Base-by-base conservation (phyloP, 2,113 vertebrate genomes). In the Halcyon malimbica region DNA sequence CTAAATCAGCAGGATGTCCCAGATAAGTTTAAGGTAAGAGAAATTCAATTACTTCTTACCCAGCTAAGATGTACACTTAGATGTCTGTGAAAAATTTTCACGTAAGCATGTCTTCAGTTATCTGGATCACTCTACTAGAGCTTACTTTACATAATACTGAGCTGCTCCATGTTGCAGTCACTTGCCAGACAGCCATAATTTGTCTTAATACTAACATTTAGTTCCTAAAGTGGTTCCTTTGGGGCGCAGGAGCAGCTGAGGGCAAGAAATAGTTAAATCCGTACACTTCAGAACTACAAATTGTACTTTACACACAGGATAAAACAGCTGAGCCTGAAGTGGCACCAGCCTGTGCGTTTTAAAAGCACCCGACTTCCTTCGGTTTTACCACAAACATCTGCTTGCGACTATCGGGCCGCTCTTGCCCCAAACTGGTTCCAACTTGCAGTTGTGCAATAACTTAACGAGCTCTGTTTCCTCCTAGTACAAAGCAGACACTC, bases 1-100 rank as follows among this genome's bases (percentile, higher is more conserved):
- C 98, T 99, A 29, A 99, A 99, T 96, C 99, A 99, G 70, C 99
- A 99, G 93, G 99, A 99, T 0, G 99, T 99, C 20, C 99, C 99
- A 0, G 99, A 99, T 54, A 98, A 98, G 78, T 99, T 99, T 94
- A 99, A 99, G 99, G 99, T 98, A 94, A 97, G 97, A 85, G 48
- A 83, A 83, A 81, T 41, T 53, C 25, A 78, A 10, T 68, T 74
- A 33, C 20, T 41, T 51, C 42, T 64, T 60, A 70, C 18, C 37
- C 64, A 73, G n/a, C 26, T 29, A 9, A 79, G 53, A 31, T 42
- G 31, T 37, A 83, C 20, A 2, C 44, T 56, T 69, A 17, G 0
- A 0, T 67, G 48, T 51, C 84, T 63, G 26, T 76, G 65, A 68
- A 78, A 18, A 79, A 20, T 3, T 60, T 28, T 33, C 2, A 0